phyloP scores from a whole-genome alignment of 2,113 vertebrate genomes.

The Microtus pennsylvanicus region DNA sequence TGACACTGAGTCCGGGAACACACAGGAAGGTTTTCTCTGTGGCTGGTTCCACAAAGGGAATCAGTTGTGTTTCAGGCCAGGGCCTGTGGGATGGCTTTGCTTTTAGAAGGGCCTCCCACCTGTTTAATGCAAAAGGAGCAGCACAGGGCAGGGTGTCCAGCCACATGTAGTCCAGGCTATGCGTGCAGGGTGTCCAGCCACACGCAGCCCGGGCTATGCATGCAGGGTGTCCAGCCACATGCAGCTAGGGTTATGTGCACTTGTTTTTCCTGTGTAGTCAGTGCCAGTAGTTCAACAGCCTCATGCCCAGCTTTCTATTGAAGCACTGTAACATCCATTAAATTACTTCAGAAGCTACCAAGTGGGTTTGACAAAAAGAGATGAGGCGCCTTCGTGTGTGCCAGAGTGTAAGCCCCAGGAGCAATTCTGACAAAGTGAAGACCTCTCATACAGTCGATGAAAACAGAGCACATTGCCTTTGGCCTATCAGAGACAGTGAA shows the following conservation, averaged over 20 bases:
- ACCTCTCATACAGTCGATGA: neutral
- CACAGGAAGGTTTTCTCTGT: constrained; percentile 74
- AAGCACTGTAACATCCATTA: neutral
- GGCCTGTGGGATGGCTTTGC: constrained; percentile 65
- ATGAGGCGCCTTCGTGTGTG: neutral
- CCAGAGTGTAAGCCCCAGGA: neutral
- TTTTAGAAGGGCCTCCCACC: constrained; percentile 51
- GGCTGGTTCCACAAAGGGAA: constrained; percentile 71
- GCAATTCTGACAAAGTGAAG: constrained; percentile 26
- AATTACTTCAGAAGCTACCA: neutral
- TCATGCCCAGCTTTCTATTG: constrained; percentile 15
- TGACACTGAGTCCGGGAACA: constrained; percentile 61
- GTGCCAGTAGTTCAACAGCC: neutral
- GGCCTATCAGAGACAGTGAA: constrained; percentile 22
- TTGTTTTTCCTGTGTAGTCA: neutral
- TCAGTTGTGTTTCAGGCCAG: constrained; percentile 35
- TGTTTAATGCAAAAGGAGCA: constrained; percentile 67
- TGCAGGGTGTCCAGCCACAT: constrained; percentile 34
- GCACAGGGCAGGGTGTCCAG: constrained; percentile 21
- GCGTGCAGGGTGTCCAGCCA: too few relatives aligned
- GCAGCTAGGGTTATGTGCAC: neutral
- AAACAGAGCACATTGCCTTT: constrained; percentile 43
- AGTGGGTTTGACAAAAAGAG: neutral
- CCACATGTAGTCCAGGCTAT: neutral
- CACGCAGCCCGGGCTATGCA: neutral